Evolutionary conservation across 1,140 invertebrate genomes (phyloP).

Genomic region (Drosophila tsacasi): DNA sequence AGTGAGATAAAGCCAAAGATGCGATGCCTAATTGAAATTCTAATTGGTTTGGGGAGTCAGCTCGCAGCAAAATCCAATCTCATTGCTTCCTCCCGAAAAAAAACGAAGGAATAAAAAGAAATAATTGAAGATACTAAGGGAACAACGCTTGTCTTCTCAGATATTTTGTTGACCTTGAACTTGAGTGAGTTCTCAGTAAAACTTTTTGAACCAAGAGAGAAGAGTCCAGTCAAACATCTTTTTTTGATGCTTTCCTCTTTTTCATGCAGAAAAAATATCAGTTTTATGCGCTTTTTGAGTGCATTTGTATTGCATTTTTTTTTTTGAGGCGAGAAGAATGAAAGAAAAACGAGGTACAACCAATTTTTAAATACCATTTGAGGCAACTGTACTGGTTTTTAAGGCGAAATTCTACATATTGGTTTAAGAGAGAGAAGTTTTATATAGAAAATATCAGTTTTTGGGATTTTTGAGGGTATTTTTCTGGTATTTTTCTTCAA

Average conservation of each 20-base stretch:
- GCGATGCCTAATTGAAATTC: conserved; percentile 60
- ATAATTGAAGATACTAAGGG: conserved; percentile 23
- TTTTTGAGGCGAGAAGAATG: background rate
- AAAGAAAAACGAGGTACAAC: background rate
- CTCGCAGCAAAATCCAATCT: background rate
- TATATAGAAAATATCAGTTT: too few relatives aligned
- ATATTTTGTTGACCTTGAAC: conserved; percentile 71
- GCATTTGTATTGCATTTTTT: conserved; percentile 27
- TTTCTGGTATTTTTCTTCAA: too few relatives aligned
- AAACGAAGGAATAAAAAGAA: background rate
- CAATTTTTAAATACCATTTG: conserved; percentile 12
- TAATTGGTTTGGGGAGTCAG: conserved; percentile 44
- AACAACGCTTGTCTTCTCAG: conserved; percentile 13
- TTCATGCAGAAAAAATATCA: conserved; percentile 21
- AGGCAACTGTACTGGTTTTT: conserved; percentile 23
- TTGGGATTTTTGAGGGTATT: too few relatives aligned
- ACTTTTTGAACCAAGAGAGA: background rate
- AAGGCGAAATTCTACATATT: background rate
- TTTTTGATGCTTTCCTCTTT: background rate
- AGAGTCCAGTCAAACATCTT: conserved; percentile 18
- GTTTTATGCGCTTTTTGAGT: conserved; percentile 31
- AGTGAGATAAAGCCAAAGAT: conserved; percentile 50
- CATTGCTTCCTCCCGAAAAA: background rate
- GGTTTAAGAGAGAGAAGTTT: too few relatives aligned
- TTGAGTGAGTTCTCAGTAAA: conserved; percentile 51